A percentile compares a stretch with the other conserved stretches of the same genome.
Evolutionary conservation across 2,888 invertebrate genomes (phyloP).

Genomic region (Ditula angustiorana): DNA sequence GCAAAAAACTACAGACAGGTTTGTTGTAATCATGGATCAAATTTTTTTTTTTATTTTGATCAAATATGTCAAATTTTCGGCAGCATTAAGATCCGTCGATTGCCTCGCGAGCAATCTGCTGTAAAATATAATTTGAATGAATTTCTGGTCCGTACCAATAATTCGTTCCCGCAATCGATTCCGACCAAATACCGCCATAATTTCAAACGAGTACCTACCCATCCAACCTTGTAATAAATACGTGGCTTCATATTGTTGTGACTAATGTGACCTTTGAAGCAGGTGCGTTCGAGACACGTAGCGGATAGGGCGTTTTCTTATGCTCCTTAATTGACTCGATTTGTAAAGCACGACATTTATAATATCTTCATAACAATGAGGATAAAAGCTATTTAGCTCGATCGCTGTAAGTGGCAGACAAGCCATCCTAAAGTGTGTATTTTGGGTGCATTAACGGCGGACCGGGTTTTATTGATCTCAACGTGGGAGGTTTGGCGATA

Average conservation of each 20-base stretch:
- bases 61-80: conserved; percentile 45
- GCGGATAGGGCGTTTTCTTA: conserved; percentile 16
- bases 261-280: conserved; percentile 48
- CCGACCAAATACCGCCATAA: conserved; percentile 47
- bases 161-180: conserved; percentile 54
- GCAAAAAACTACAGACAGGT: not conserved
- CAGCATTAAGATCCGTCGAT: conserved; percentile 48
- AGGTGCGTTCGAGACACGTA: conserved; percentile 23
- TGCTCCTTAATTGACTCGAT: not conserved
- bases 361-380: not conserved
- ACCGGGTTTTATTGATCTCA: conserved; percentile 3
- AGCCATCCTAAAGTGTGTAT: conserved; percentile 10
- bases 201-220: conserved; percentile 42
- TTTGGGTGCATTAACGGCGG: conserved; percentile 21
- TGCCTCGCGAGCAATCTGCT: conserved; percentile 59
- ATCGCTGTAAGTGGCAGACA: conserved; percentile 14
- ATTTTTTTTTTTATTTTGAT: not conserved
- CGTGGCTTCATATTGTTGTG: conserved; percentile 44
- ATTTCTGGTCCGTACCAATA: conserved; percentile 59
- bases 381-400: not conserved
- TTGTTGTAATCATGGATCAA: not conserved
- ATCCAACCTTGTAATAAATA: conserved; percentile 49
- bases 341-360: not conserved
- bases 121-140: conserved; percentile 68
- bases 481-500: conserved; percentile 37